These are phyloP conservation scores for fruit fly (Drosophila melanogaster) DNA, from an alignment of 1,140 invertebrate genomes.

Conservation along the genomic window Release_6_plus_ISO1_MT NT_033779.5:2974001-2974500, in stretches of 20 bases:
- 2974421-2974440: constrained; percentile 96
- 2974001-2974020: constrained; percentile 92
- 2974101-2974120: constrained; percentile 99
- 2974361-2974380: constrained; percentile 96
- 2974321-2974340: constrained; percentile 99
- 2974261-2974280: constrained; percentile 97
- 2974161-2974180: constrained; percentile 90
- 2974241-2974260: constrained; percentile 99
- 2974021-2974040: constrained; percentile 43
- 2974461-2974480: constrained; percentile 96
- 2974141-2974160: constrained; percentile 99
- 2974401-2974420: constrained; percentile 98
- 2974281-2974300: constrained; percentile 98
- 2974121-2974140: constrained; percentile 95
- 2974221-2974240: constrained; percentile 98
- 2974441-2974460: constrained; percentile 95
- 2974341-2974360: constrained; percentile 92
- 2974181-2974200: constrained; percentile 84
- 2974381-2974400: constrained; percentile 96
- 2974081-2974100: constrained; percentile 99
- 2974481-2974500: constrained; percentile 97
- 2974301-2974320: constrained; percentile 97
- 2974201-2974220: constrained; percentile 97
- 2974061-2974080: constrained; percentile 85
- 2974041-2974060: constrained; percentile 84